Evolutionary conservation across 2,888 invertebrate species (phyloP).

Genomic region (Malachius bipustulatus): DNA sequence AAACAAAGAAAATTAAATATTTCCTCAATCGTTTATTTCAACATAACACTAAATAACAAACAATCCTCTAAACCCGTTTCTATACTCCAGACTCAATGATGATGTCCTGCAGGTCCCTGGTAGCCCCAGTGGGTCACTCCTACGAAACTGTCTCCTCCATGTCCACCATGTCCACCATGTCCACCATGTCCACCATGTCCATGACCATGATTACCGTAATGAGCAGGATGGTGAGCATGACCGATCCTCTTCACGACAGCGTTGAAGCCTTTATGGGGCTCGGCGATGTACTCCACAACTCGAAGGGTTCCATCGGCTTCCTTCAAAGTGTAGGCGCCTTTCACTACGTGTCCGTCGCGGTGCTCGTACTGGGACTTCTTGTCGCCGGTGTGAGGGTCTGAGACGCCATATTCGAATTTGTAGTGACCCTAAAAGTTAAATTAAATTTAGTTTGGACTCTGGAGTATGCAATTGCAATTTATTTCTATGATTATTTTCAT

Average conservation of each 20-base stretch:
- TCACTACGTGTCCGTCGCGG: conserved; percentile 31
- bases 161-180: conserved; percentile 10
- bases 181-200: conserved; percentile 13
- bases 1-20: too few relatives aligned
- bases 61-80: too few relatives aligned
- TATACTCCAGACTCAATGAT: too few relatives aligned
- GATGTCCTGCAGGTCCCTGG: conserved; percentile 10
- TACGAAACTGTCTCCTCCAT: conserved; percentile 20
- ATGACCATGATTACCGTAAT: conserved; percentile 17
- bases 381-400: conserved; percentile 34
- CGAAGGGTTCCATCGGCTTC: conserved; percentile 35
- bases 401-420: conserved; percentile 33
- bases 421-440: conserved; percentile 25
- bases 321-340: conserved; percentile 31
- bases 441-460: too few relatives aligned
- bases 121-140: conserved; percentile 20
- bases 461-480: too few relatives aligned
- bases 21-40: too few relatives aligned
- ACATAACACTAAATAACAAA: too few relatives aligned
- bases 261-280: conserved; percentile 29
- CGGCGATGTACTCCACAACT: conserved; percentile 33
- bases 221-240: conserved; percentile 28
- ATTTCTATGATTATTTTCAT: too few relatives aligned
- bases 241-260: conserved; percentile 29
- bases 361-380: conserved; percentile 32